A percentile compares a stretch with the other conserved stretches of the same genome.
Evolutionary conservation across 2,888 invertebrate genomes (phyloP).

Genomic region (Subacronicta megacephala): DNA sequence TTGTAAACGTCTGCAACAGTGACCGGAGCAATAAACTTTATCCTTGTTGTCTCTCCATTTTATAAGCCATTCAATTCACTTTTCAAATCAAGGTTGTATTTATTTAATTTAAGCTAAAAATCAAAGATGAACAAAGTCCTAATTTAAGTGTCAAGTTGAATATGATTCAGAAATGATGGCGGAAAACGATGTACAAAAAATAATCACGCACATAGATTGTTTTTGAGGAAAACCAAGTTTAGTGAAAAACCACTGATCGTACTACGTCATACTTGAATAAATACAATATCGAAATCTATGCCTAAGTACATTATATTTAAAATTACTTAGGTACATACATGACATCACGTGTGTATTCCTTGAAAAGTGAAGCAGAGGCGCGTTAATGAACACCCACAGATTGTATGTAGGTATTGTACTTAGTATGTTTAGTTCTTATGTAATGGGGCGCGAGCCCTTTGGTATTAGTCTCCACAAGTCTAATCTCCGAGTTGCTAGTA

Average conservation of each 20-base stretch:
- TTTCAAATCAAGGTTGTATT: background rate
- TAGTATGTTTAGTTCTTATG: too few relatives aligned
- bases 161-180: constrained; percentile 11
- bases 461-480: too few relatives aligned
- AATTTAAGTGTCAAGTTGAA: background rate
- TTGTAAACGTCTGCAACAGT: constrained; percentile 31
- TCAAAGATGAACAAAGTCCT: background rate
- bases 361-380: too few relatives aligned
- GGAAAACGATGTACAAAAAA: constrained; percentile 12
- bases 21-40: constrained; percentile 29
- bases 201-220: constrained; percentile 14
- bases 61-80: background rate
- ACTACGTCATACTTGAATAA: too few relatives aligned
- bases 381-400: too few relatives aligned
- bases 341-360: too few relatives aligned
- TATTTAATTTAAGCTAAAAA: background rate
- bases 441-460: too few relatives aligned
- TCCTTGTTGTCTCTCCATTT: constrained; percentile 14
- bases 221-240: constrained; percentile 9
- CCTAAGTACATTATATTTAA: too few relatives aligned
- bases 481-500: too few relatives aligned
- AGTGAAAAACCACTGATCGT: background rate
- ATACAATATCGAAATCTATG: too few relatives aligned
- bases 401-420: too few relatives aligned
- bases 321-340: too few relatives aligned